Conservation (phyloP, 2,113 vertebrate species). For the Corythornis madagascariensis region DNA sequence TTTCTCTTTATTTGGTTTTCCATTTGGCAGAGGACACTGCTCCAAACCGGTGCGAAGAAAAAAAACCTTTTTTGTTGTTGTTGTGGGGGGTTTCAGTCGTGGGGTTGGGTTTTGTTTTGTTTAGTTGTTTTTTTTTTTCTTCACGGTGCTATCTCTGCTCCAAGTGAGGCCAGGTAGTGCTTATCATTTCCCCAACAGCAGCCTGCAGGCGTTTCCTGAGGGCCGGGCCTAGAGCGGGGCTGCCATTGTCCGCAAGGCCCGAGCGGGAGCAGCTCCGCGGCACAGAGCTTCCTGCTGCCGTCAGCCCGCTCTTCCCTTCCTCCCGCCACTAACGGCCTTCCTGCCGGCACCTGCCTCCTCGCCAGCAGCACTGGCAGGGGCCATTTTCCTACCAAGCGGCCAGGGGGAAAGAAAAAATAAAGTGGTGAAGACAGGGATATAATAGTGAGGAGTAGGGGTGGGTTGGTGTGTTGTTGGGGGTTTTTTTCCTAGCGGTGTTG, state of each 20-base stretch:
- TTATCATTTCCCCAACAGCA: constrained; percentile 75
- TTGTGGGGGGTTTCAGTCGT: no score
- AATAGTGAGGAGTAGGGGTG: background rate
- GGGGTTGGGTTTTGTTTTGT: no score
- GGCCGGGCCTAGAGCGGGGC: constrained; percentile 43
- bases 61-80: background rate
- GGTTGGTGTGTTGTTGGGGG: background rate
- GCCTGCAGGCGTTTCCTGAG: constrained; percentile 75
- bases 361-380: constrained; percentile 44
- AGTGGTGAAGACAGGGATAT: background rate
- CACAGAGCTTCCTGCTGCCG: constrained; percentile 83
- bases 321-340: constrained; percentile 76
- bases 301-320: constrained; percentile 81
- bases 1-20: constrained; percentile 67
- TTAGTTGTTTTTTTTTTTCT: background rate
- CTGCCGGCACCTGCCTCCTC: constrained; percentile 71
- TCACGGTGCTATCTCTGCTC: constrained; percentile 18
- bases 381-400: constrained; percentile 25
- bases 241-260: constrained; percentile 77
- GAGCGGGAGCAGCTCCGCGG: constrained; percentile 59
- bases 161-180: constrained; percentile 74
- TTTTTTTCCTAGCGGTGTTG: background rate
- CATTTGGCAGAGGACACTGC: constrained; percentile 39
- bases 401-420: background rate
- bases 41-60: constrained; percentile 39